Evolutionary conservation across 2,113 vertebrate species (phyloP), one percentile per base, ranked within the genome.

Genomic region (Gulo gulo): DNA sequence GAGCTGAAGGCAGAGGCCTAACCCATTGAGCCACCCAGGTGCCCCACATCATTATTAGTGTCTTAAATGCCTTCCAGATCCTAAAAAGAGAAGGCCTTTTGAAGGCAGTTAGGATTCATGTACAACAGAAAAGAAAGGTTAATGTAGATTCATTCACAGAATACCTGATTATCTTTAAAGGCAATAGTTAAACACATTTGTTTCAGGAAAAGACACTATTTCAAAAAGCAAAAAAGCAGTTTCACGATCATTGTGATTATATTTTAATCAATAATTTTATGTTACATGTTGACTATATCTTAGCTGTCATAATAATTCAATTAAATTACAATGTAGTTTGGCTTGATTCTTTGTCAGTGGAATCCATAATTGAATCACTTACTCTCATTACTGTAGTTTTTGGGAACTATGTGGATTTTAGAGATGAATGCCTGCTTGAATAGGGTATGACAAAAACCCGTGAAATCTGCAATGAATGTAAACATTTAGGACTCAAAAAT

Each of bases 261-360:
- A 63, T 55, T 63, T 96, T 71, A 78, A 59, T 96, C 6, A 83
- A 80, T 36, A 63, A 94, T 74, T 83, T 91, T 55, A 59, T 85
- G 20, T 74, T 65, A 34, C 61, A 26, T 18, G 12, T 36, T 67
- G 9, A 63, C 61, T 18, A 45, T 74, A 79, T 65, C 21, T 61
- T 95, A 94, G 52, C 26, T 84, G 47, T 78, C 36, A 76, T 67
- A 94, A 69, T 84, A 45, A 59, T 80, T 94, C 63, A 73, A 85
- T 88, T 83, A 91, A 81, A 92, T 92, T 15, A 78, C 63, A 79
- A 4, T 55, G 39, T 85, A 84, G 3, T 91, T 95, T 93, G 45
- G 26, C 34, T 95, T 91, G 5, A 78, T 93, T 88, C 39, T 95
- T 96, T 94, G 71, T 88, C 61, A 87, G 7, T 90, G n/a, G 69